A percentile compares a stretch with the other conserved stretches of the same genome.
Conservation (phyloP, 2,888 invertebrate genomes). For the Cheilosia vernalis region DNA sequence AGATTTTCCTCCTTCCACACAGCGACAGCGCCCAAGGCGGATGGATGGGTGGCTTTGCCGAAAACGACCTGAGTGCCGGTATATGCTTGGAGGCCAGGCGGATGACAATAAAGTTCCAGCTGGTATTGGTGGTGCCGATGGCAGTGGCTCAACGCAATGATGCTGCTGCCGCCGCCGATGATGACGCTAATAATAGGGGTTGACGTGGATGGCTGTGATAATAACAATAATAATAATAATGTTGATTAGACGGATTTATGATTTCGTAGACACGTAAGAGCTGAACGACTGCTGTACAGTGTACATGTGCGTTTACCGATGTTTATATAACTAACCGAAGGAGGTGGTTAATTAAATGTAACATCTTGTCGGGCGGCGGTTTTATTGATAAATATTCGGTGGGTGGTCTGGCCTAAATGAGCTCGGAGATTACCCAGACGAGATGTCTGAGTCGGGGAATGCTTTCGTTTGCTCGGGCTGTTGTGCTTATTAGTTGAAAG, state of each 20-base stretch:
- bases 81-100: conserved; percentile 27
- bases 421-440: conserved; percentile 13
- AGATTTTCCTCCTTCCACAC: conserved; percentile 51
- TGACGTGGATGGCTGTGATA: conserved; percentile 56
- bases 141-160: conserved; percentile 46
- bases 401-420: conserved; percentile 42
- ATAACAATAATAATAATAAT: conserved; percentile 73
- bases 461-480: not conserved
- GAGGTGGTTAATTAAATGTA: conserved; percentile 73
- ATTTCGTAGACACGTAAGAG: conserved; percentile 63
- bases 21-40: not conserved
- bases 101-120: conserved; percentile 55
- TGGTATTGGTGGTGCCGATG: conserved; percentile 38
- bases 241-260: conserved; percentile 75
- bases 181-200: conserved; percentile 36
- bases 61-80: conserved; percentile 18
- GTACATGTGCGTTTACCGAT: conserved; percentile 20
- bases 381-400: conserved; percentile 63
- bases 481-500: too few species aligned
- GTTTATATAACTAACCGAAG: conserved; percentile 68
- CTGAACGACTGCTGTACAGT: not conserved
- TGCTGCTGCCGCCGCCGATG: conserved; percentile 15
- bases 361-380: conserved; percentile 68
- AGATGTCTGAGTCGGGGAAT: not conserved
- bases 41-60: conserved; percentile 17